Evolutionary conservation across 1,140 invertebrate genomes (phyloP), one percentile per base, ranked within the genome.

Genomic region (Tetramorium parvispinum): DNA sequence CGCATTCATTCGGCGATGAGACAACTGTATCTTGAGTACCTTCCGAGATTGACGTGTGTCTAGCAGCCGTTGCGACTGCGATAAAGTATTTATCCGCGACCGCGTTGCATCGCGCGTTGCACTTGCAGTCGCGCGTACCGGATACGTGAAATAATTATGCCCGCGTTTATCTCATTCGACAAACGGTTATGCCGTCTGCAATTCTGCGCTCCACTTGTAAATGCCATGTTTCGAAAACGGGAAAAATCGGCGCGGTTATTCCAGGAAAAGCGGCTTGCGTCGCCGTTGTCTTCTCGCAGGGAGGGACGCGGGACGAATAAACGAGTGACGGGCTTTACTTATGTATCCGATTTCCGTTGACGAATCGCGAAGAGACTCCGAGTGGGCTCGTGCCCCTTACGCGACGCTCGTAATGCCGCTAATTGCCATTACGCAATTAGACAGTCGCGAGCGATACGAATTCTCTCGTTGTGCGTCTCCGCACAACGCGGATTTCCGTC

Each of bases 61-160:
- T 82, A 11, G 65, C 51, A 68, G 81, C 85, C 73, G 37, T 87
- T 89, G 73, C 65, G 85, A 85, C 81, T 68, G 70, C 61, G 63
- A 57, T 59, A 76, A 86, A 85, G 49, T 63, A 70, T 85, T 89
- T 76, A 88, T 65, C 55, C 27, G 51, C 68, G 43, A 53, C 49
- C 51, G 73, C 75, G 27, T 68, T 85, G 75, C 66, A 51, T 55
- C 43, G 43, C 55, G 43, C 55, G 63, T 13, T 27, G 70, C 53
- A 24, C 43, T 49, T n/a, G 46, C 61, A 81, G 24, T 51, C 66
- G 40, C 46, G 51, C 37, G 8, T 75, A 73, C 51, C 78, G 53
- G 55, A 77, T 73, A 53, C 51, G 46, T 70, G 46, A 83, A 83
- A 83, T 83, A 75, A 83, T 83, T 75, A 83, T 83, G 51, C 53